A percentile compares a stretch with the other conserved stretches of the same genome.
Conservation (phyloP, 2,113 vertebrate species). For the Procavia capensis region DNA sequence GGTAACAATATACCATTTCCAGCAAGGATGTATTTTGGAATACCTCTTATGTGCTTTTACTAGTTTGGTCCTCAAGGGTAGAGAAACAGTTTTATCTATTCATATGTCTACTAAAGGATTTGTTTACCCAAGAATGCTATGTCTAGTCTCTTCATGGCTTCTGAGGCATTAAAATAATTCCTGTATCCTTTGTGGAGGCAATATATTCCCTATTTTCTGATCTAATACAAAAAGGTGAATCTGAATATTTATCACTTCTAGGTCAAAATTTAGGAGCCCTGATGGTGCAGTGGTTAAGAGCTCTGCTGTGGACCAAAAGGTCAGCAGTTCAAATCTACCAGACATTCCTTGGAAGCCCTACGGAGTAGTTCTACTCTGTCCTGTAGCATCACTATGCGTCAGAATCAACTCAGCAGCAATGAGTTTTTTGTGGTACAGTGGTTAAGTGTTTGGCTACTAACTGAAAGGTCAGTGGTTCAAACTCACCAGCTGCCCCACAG, state of each 20-base stretch:
- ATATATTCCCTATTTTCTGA: background rate
- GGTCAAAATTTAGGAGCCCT: background rate
- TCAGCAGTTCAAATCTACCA: no score
- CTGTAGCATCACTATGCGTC: no score
- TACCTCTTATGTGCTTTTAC: background rate
- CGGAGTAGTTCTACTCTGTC: no score
- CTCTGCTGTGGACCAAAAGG: no score
- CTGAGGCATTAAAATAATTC: background rate
- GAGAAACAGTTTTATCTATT: background rate
- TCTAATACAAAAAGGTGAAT: background rate
- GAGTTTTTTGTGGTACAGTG: no score
- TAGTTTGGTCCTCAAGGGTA: background rate
- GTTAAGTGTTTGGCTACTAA: no score
- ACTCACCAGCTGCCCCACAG: no score
- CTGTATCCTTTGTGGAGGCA: background rate
- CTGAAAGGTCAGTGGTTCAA: no score
- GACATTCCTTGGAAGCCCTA: no score
- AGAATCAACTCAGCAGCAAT: no score
- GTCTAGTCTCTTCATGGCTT: background rate
- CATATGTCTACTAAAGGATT: background rate
- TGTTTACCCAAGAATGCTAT: background rate
- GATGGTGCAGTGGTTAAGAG: no score
- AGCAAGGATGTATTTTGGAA: background rate
- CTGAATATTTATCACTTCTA: background rate
- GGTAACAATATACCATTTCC: background rate